Evolutionary conservation across 2,888 invertebrate genomes (phyloP).

Genomic region (Cacoxenus indagator): DNA sequence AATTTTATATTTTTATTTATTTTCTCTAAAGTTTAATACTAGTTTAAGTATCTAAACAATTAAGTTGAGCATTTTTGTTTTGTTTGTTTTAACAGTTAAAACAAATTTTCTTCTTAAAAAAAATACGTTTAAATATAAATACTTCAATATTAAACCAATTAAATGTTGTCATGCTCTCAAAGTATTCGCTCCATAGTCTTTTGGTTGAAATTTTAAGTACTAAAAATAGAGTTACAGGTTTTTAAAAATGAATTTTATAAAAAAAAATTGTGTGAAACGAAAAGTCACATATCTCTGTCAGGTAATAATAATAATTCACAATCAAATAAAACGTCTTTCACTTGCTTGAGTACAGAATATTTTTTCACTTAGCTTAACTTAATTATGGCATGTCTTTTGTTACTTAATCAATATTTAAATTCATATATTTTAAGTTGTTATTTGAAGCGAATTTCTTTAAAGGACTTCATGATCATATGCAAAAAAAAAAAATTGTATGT

Average conservation of each 20-base stretch:
- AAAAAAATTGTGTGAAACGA: background rate
- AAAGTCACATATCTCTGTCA: conserved; percentile 3
- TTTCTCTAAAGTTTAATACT: background rate
- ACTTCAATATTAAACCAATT: conserved; percentile 32
- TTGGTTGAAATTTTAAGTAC: conserved; percentile 53
- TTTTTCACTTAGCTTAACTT: conserved; percentile 38
- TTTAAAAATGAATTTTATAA: background rate
- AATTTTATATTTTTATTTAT: background rate
- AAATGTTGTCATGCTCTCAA: conserved; percentile 27
- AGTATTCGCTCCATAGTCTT: conserved; percentile 47
- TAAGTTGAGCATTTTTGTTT: conserved; percentile 51
- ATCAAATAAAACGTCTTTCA: background rate
- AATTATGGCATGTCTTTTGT: conserved; percentile 54
- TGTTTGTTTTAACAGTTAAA: conserved; percentile 34
- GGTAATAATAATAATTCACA: conserved; percentile 37
- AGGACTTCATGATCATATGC: background rate
- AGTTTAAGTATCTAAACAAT: conserved; percentile 20
- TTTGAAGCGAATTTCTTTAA: background rate
- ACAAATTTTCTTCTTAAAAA: conserved; percentile 41
- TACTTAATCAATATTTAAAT: conserved; percentile 4
- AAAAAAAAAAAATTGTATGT: conserved; percentile 3
- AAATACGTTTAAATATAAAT: conserved; percentile 40
- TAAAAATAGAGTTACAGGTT: conserved; percentile 2
- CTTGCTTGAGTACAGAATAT: background rate
- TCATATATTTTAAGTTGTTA: conserved; percentile 4